Percentiles rank a stretch among this genome's conserved stretches.
Evolutionary conservation across 2,113 vertebrate genomes (phyloP).

Genomic region (Lepidothrix coronata): DNA sequence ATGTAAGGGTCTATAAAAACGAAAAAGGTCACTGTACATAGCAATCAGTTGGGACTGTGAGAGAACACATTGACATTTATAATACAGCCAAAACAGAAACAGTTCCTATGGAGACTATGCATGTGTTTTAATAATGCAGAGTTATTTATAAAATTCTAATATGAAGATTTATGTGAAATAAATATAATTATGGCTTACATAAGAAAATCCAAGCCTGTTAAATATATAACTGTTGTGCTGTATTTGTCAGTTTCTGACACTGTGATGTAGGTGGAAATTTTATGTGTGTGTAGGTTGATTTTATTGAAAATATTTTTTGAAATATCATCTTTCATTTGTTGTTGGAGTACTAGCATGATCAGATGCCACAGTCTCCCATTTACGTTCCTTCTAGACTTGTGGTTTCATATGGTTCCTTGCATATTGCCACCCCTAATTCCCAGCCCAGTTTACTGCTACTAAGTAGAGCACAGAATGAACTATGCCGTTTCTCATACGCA

Average conservation of each 20-base stretch:
- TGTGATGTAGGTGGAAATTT: not conserved
- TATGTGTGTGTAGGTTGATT: too few species aligned
- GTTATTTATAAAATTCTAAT: not conserved
- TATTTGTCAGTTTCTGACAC: not conserved
- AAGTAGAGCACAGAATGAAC: not conserved
- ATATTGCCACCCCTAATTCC: not conserved
- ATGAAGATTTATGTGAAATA: not conserved
- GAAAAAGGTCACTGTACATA: not conserved
- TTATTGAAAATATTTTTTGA: not conserved
- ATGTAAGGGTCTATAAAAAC: not conserved
- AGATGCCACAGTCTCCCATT: not conserved
- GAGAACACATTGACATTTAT: not conserved
- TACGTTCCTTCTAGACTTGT: not conserved
- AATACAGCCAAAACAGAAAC: not conserved
- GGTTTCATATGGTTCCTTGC: not conserved
- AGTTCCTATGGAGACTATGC: not conserved
- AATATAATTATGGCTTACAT: not conserved
- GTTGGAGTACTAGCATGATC: not conserved
- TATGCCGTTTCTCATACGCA: not conserved
- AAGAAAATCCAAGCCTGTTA: not conserved
- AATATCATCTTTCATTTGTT: fast-evolving
- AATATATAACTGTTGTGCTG: not conserved
- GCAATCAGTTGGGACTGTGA: not conserved
- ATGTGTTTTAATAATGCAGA: not conserved
- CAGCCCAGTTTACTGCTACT: not conserved